A percentile compares a stretch with the other conserved stretches of the same genome.
These are phyloP conservation scores for Xestia xanthographa DNA, from an alignment of 2,888 invertebrate genomes.

Conservation along the genomic window DNA sequence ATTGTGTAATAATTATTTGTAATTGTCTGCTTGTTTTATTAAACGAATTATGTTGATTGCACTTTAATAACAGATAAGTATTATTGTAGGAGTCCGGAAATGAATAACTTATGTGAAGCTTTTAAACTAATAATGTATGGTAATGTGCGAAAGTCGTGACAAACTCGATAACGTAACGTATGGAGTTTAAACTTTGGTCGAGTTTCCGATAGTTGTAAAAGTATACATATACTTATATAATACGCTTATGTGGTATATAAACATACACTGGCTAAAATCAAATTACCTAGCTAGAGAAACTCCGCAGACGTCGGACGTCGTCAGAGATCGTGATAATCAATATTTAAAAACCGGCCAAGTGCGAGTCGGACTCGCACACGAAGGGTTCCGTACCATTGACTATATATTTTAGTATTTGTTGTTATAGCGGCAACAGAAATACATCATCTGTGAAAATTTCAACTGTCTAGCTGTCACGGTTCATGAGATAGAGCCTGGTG, in stretches of 20 bases:
- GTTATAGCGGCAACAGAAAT: too few species aligned
- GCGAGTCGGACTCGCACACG: too few species aligned
- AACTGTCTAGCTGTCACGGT: too few species aligned
- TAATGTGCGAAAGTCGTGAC: conserved; percentile 38
- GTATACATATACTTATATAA: not conserved
- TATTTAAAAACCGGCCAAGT: too few species aligned
- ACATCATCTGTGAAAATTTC: too few species aligned
- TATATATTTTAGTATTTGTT: too few species aligned
- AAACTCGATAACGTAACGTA: conserved; percentile 5
- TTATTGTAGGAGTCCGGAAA: conserved; percentile 18
- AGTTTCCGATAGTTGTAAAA: conserved; percentile 13
- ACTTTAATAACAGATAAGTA: conserved; percentile 27
- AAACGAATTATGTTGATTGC: conserved; percentile 18
- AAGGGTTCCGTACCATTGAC: too few species aligned
- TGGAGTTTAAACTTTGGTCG: conserved; percentile 15
- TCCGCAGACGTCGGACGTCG: not conserved
- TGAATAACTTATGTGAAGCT: conserved; percentile 33
- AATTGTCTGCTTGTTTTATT: conserved; percentile 16
- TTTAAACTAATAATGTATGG: conserved; percentile 26
- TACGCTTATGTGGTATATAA: too few species aligned
- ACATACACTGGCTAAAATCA: not conserved
- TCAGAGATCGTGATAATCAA: not conserved
- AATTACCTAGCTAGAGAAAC: not conserved
- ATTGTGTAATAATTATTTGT: not conserved
- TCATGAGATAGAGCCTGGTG: too few species aligned